A percentile compares a stretch with the other conserved stretches of the same genome.
phyloP scores from a whole-genome alignment of 1,140 invertebrate species.

The Gonioctena quinquepunctata region DNA sequence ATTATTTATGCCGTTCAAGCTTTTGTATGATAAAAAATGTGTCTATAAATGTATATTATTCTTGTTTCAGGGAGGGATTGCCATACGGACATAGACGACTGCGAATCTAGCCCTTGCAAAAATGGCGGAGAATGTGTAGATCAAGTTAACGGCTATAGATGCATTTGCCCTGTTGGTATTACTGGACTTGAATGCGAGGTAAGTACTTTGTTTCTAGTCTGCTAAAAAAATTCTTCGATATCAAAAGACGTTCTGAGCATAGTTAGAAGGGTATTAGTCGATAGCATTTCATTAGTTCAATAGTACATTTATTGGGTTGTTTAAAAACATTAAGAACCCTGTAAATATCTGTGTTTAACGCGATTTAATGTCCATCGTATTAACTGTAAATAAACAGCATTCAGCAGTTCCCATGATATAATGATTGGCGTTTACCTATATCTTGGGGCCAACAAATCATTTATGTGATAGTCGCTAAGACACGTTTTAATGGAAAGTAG shows the following conservation, averaged over 20 bases:
- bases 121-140: slow-evolving; percentile 86
- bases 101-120: slow-evolving; percentile 76
- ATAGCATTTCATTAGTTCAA: too few species aligned
- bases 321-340: too few species aligned
- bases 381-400: neutral
- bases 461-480: slow-evolving; percentile 31
- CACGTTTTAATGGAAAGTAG: slow-evolving; percentile 27
- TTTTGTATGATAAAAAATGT: too few species aligned
- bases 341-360: too few species aligned
- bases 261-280: too few species aligned
- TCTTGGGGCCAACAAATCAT: slow-evolving; percentile 41
- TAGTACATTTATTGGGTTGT: too few species aligned
- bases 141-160: slow-evolving; percentile 76
- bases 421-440: slow-evolving; percentile 35
- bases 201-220: too few species aligned
- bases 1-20: too few species aligned
- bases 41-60: too few species aligned
- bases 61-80: slow-evolving; percentile 63
- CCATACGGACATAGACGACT: slow-evolving; percentile 73
- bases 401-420: slow-evolving; percentile 13
- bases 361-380: neutral
- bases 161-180: slow-evolving; percentile 83
- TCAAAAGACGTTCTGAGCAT: too few species aligned
- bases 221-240: too few species aligned
- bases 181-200: slow-evolving; percentile 80